phyloP scores from a whole-genome alignment of 2,888 invertebrate species.

The Dicycla oo region DNA sequence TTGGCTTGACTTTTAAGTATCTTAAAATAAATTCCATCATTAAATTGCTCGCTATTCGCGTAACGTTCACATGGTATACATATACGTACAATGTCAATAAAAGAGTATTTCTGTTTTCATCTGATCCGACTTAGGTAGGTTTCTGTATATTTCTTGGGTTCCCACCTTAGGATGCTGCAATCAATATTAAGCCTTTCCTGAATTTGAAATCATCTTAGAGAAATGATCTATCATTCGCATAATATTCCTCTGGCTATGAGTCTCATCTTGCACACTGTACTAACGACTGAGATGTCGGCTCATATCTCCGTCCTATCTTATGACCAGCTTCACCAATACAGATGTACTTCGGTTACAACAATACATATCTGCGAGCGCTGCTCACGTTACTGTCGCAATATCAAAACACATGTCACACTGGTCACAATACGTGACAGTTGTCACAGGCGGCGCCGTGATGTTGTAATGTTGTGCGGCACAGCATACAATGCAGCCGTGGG shows the following conservation, averaged over 20 bases:
- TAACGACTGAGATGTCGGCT: not conserved
- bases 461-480: constrained; percentile 13
- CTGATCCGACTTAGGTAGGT: not conserved
- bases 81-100: too few relatives aligned
- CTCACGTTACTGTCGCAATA: constrained; percentile 41
- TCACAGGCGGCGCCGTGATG: not conserved
- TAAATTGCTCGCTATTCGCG: not conserved
- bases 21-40: not conserved
- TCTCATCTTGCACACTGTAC: not conserved
- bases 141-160: not conserved
- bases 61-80: not conserved
- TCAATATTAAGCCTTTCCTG: not conserved
- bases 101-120: not conserved
- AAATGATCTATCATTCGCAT: not conserved
- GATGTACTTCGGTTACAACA: not conserved
- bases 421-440: constrained; percentile 37
- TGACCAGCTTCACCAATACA: not conserved
- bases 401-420: constrained; percentile 15
- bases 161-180: not conserved
- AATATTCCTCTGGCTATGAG: not conserved
- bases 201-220: not conserved
- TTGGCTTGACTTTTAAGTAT: not conserved
- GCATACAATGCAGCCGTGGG: constrained; percentile 1
- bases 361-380: not conserved
- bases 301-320: not conserved